Conservation (phyloP, 2,888 invertebrate species). For the Lycophotia porphyrea region DNA sequence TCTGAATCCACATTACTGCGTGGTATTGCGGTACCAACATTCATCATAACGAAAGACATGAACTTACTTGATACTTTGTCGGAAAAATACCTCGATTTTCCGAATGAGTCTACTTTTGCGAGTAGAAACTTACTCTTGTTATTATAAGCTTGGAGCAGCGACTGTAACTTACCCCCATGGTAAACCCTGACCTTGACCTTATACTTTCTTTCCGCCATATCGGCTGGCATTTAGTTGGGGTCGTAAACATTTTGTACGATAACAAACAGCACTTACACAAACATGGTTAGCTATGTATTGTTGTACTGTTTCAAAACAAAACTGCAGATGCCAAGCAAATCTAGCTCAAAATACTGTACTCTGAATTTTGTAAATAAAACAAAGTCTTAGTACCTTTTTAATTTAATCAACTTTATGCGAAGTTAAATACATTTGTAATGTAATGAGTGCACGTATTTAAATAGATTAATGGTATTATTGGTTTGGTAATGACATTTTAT, state of each 20-base stretch:
- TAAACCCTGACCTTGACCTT: conserved; percentile 43
- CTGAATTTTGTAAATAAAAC: conserved; percentile 34
- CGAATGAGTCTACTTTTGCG: conserved; percentile 22
- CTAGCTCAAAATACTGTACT: conserved; percentile 21
- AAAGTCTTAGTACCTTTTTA: conserved; percentile 13
- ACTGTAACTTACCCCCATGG: conserved; percentile 26
- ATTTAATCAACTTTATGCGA: background rate
- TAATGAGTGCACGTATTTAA: background rate
- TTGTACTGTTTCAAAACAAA: conserved; percentile 12
- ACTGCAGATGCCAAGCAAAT: conserved; percentile 38
- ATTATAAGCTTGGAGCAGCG: conserved; percentile 9
- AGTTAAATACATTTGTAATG: background rate
- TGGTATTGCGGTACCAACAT: conserved; percentile 24
- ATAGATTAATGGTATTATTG: background rate
- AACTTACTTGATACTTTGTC: conserved; percentile 29
- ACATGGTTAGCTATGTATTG: conserved; percentile 17
- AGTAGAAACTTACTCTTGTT: conserved; percentile 20
- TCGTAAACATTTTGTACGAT: conserved; percentile 42
- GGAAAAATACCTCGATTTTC: conserved; percentile 30
- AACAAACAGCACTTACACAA: conserved; percentile 24
- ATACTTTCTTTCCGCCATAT: conserved; percentile 30
- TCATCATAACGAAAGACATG: conserved; percentile 21
- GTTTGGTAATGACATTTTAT: background rate
- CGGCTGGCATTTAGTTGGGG: conserved; percentile 34
- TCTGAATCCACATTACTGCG: conserved; percentile 30